Base-by-base conservation (phyloP, 2,888 invertebrate species). In the Mylabris sibirica region DNA sequence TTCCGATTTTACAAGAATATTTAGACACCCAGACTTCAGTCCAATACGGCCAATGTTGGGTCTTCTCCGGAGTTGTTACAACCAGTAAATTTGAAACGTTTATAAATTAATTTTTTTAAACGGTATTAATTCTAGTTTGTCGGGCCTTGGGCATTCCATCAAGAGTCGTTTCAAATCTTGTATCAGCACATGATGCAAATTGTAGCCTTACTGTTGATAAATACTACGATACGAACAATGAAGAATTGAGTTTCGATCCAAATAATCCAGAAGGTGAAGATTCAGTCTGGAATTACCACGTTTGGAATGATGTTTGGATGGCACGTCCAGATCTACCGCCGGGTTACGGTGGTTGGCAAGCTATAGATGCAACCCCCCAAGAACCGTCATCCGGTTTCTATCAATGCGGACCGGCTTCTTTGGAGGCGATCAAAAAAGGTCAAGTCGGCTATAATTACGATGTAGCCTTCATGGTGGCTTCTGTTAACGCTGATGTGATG, bases 301-400 rank as follows among this genome's bases (percentile, higher is more conserved):
- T 95, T 8, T 95, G 95, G 95, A 94, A 92, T 79, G 95, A 95
- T 76, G 93, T 91, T 0, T 95, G 93, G 92, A 94, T 95, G 94
- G 89, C 92, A 0, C 86, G 95, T 68, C 92, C 92, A 8, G 95
- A 95, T 82, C 87, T 93, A 34, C 91, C 91, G 0, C 87, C 88
- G 73, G 91, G 89, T 88, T 94, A 92, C 80, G 94, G 93, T 0
- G 95, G 95, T n/a, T 96, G 95, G 95, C 95, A 96, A 85, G 94
- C 93, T 0, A 89, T 95, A 60, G 95, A 96, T 80, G 90, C 94
- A 0, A 95, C 95, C 0, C 95, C 95, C 0, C 95, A 95, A 82
- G 94, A 95, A 83, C 88, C 87, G 0, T 93, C 93, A 4, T 89
- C 90, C 44, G 90, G 90, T 0, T 79, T 90, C 69, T 94, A 88